Evolutionary conservation across 1,140 invertebrate species (phyloP).

Genomic region (Platyscapa corneri): DNA sequence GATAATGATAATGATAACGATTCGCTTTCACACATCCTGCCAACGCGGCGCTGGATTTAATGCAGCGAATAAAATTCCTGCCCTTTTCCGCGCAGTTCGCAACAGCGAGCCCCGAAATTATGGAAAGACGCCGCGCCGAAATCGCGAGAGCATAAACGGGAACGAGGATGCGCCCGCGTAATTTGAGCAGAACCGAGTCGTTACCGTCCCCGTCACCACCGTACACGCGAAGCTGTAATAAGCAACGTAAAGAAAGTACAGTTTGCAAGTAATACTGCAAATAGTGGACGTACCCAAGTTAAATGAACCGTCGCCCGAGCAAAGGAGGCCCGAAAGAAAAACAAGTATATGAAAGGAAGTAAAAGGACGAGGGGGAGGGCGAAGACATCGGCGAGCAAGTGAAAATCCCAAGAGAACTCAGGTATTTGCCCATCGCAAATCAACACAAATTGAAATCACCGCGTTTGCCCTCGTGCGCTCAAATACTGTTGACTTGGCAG

Average conservation of each 20-base stretch:
- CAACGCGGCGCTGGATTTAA: not conserved
- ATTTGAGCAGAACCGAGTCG: not conserved
- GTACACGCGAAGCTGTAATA: not conserved
- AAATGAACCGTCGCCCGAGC: conserved; percentile 65
- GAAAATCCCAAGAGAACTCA: conserved; percentile 47
- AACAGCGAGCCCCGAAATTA: not conserved
- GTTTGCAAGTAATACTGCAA: conserved; percentile 64
- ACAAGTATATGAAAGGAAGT: conserved; percentile 54
- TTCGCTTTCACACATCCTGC: not conserved
- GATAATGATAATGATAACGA: not conserved
- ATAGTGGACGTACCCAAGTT: conserved; percentile 62
- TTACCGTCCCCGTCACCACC: not conserved
- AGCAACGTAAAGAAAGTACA: not conserved
- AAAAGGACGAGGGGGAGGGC: conserved; percentile 61
- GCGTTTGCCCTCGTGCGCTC: conserved; percentile 51
- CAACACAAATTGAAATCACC: conserved; percentile 72
- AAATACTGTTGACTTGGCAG: conserved; percentile 61
- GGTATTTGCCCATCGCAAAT: conserved; percentile 72
- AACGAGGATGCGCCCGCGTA: not conserved
- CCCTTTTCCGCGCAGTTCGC: not conserved
- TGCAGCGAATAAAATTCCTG: not conserved
- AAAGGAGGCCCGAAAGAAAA: conserved; percentile 61
- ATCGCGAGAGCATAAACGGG: no score
- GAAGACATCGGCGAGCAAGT: conserved; percentile 55
- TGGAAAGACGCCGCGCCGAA: not conserved